Evolutionary conservation across 2,797 vertebrate genomes (phyloP).

Genomic region (Pangasius sanitwongsei): DNA sequence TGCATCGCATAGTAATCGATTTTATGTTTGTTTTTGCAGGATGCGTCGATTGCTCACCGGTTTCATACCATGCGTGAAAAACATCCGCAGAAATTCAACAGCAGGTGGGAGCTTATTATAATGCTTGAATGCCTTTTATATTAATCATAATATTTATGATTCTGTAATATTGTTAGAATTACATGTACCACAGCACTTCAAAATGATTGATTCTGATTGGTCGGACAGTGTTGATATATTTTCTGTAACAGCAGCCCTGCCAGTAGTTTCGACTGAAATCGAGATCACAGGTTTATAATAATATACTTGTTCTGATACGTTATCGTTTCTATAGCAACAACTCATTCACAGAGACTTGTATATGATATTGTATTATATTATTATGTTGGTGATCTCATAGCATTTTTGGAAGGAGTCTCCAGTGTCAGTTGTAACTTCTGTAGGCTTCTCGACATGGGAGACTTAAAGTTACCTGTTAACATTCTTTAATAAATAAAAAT

Average conservation of each 20-base stretch:
- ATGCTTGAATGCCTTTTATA: neutral
- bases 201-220: neutral
- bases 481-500: neutral
- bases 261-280: neutral
- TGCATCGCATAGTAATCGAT: neutral
- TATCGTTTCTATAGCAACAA: neutral
- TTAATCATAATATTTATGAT: neutral
- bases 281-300: neutral
- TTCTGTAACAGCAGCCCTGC: neutral
- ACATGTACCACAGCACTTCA: neutral
- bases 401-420: neutral
- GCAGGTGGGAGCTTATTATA: conserved; percentile 76
- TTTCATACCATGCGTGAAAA: conserved; percentile 95
- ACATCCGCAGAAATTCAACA: conserved; percentile 92
- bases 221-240: neutral
- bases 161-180: neutral
- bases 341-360: neutral
- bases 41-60: conserved; percentile 93
- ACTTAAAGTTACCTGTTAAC: neutral
- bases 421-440: neutral
- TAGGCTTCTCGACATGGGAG: neutral
- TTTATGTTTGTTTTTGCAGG: conserved; percentile 68
- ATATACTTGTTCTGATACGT: neutral
- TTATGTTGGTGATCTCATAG: neutral
- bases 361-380: too few relatives aligned